These are phyloP conservation scores for Himalopsyche japonica DNA, from an alignment of 2,888 invertebrate species.

Conservation along the genomic window DNA sequence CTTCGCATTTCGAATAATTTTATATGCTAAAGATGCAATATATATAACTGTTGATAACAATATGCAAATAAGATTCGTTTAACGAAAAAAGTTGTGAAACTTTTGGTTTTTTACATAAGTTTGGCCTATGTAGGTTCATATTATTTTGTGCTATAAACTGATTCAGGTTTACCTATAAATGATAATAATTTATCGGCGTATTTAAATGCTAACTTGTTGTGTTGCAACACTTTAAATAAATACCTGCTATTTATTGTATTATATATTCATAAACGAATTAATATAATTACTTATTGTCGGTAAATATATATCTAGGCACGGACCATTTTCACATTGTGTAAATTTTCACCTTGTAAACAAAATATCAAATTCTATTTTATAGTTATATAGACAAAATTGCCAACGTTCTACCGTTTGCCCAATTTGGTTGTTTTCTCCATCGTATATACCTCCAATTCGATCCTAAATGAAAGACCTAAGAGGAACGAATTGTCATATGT, in stretches of 20 bases:
- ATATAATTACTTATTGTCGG: neutral
- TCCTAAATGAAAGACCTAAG: too few relatives aligned
- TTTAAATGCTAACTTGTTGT: neutral
- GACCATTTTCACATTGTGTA: neutral
- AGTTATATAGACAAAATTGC: too few relatives aligned
- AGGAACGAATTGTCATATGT: too few relatives aligned
- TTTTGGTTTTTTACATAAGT: neutral
- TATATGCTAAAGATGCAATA: neutral
- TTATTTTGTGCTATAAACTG: neutral
- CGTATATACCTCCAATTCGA: too few relatives aligned
- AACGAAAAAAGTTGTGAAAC: neutral
- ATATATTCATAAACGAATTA: too few relatives aligned
- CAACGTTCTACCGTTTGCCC: too few relatives aligned
- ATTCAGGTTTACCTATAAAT: neutral
- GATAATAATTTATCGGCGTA: neutral
- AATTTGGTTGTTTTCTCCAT: too few relatives aligned
- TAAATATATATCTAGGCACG: neutral
- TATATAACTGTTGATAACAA: neutral
- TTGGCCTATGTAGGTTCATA: neutral
- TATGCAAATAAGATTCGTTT: neutral
- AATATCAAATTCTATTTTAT: too few relatives aligned
- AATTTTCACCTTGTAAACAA: too few relatives aligned
- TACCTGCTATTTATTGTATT: too few relatives aligned
- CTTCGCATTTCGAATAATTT: neutral
- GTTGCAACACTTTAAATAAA: neutral